Evolutionary conservation across 2,888 invertebrate species (phyloP).

Genomic region (Oasisia sp.): DNA sequence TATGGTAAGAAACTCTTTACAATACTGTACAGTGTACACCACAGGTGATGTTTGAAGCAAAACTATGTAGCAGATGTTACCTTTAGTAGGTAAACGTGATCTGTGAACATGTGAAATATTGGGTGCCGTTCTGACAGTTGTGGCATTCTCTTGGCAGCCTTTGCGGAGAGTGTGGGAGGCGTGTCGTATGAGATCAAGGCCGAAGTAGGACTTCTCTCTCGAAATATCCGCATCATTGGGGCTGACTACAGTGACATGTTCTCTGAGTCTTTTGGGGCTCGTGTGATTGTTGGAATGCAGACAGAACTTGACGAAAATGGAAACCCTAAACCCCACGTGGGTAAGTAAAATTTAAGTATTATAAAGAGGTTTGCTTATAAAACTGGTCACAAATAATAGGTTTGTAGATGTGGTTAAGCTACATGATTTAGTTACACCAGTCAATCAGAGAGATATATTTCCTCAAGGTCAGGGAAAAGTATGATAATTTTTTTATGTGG

Average conservation of each 20-base stretch:
- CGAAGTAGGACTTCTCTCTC: slow-evolving; percentile 59
- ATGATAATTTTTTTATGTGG: too few relatives aligned
- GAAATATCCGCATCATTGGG: slow-evolving; percentile 61
- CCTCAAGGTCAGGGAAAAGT: too few relatives aligned
- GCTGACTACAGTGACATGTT: slow-evolving; percentile 28
- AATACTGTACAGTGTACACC: too few relatives aligned
- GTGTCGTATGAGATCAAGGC: slow-evolving; percentile 30
- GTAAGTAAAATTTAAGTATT: neutral
- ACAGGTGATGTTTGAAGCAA: too few relatives aligned
- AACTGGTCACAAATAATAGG: neutral
- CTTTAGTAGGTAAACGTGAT: too few relatives aligned
- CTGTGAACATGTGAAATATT: neutral
- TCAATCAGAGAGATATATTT: too few relatives aligned
- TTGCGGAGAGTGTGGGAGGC: neutral
- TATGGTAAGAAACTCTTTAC: too few relatives aligned
- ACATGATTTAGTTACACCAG: too few relatives aligned
- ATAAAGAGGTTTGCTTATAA: neutral
- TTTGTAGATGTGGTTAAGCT: too few relatives aligned
- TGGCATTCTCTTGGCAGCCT: neutral
- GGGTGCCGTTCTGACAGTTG: neutral
- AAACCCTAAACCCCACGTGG: neutral
- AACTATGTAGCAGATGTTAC: too few relatives aligned
- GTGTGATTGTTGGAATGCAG: slow-evolving; percentile 39
- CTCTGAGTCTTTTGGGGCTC: slow-evolving; percentile 41
- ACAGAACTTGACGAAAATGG: slow-evolving; percentile 23